Base-by-base conservation (phyloP, 2,797 vertebrate species). In the Pteropus rufus region DNA sequence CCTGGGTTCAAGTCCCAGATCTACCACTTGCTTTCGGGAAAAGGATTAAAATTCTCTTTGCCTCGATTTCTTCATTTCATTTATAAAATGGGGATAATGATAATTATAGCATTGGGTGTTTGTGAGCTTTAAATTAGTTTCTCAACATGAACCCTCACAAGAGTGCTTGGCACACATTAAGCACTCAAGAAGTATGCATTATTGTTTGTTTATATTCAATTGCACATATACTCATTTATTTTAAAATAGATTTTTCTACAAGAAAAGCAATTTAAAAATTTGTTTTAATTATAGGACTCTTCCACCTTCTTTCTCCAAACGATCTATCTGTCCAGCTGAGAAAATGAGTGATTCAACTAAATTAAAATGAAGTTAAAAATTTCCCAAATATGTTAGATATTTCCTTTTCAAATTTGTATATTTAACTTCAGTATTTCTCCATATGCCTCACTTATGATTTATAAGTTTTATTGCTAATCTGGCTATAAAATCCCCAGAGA, bases 231-330 rank as follows among this genome's bases (percentile, higher is more conserved):
- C 58, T 54, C 24, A 58, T 84, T 81, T 87, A 82, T 87, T 89
- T 85, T 73, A 84, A 54, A 2, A 44, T n/a, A 79, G 29, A 31
- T 54, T 80, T 97, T 94, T 34, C 29, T 92, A 56, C 19, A 75
- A 87, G 80, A 93, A 96, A 93, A 82, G 1, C 5, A 69, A 26
- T 75, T 93, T 88, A 89, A 85, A 90, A 52, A 82, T 88, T 94
- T 90, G n/a, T 36, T 77, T 0, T 79, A 90, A 83, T 75, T 88
- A 49, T 49, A 83, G 10, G 16, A 64, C 62, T 88, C 34, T 86
- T 34, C 14, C 64, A 85, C 67, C 19, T 76, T 90, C 52, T 81
- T 72, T 70, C 15, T n/a, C 10, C 23, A 46, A 15, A 0, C 89
- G 31, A 60, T 89, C 44, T 60, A 60, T 89, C 44, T 60, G 34